Conservation (phyloP, 1,140 invertebrate species). For the Zaprionus capensis region DNA sequence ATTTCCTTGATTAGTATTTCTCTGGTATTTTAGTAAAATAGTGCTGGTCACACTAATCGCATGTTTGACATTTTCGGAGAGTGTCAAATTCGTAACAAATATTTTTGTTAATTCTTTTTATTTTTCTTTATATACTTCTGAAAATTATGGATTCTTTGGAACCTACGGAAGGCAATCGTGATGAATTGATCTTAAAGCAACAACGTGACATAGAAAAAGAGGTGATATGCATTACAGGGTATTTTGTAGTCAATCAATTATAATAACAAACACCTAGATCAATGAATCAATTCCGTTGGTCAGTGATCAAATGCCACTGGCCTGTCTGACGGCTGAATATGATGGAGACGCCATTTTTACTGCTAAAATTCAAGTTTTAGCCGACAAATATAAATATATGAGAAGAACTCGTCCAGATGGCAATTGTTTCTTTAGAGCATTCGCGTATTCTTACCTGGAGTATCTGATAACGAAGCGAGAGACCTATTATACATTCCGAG, state of each 20-base stretch:
- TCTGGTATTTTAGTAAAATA: background rate
- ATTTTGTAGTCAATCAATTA: background rate
- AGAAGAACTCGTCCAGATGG: constrained; percentile 94
- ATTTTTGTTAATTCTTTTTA: constrained; percentile 13
- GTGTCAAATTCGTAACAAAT: constrained; percentile 28
- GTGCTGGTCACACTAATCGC: constrained; percentile 2
- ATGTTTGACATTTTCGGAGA: background rate
- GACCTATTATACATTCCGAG: constrained; percentile 93
- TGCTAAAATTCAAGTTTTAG: constrained; percentile 91
- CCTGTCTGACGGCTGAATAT: constrained; percentile 93
- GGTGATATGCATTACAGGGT: constrained; percentile 85
- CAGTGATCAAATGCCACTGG: constrained; percentile 89
- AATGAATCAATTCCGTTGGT: constrained; percentile 93
- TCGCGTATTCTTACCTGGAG: constrained; percentile 97
- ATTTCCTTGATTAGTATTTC: background rate
- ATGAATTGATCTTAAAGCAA: constrained; percentile 95
- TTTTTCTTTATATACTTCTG: background rate
- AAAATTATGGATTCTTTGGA: constrained; percentile 35
- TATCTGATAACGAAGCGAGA: constrained; percentile 91
- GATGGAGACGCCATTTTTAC: constrained; percentile 93
- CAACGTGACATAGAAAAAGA: constrained; percentile 96
- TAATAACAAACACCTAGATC: constrained; percentile 87
- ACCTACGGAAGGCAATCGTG: constrained; percentile 88
- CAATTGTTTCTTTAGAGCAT: constrained; percentile 98
- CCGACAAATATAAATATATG: constrained; percentile 90